phyloP scores from a whole-genome alignment of 2,888 invertebrate genomes.

The Drosophila dives region DNA sequence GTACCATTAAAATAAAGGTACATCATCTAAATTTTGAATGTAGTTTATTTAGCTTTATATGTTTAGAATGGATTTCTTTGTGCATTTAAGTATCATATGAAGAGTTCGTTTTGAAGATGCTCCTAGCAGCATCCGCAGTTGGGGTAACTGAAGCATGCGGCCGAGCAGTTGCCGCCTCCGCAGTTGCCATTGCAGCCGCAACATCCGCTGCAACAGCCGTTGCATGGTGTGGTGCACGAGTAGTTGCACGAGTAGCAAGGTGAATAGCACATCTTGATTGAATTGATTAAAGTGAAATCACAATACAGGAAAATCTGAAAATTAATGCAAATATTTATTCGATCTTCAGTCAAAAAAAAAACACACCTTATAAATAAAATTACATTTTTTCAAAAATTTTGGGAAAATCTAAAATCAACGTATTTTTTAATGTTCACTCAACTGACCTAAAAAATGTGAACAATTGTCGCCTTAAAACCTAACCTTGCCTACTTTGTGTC shows the following conservation, averaged over 20 bases:
- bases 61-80: background rate
- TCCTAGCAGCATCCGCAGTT: conserved; percentile 1
- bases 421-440: background rate
- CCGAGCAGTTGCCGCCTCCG: conserved; percentile 11
- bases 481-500: background rate
- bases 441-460: background rate
- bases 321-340: background rate
- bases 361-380: background rate
- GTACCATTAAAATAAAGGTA: background rate
- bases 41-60: background rate
- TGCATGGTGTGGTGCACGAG: conserved; percentile 23
- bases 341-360: background rate
- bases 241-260: conserved; percentile 27
- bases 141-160: conserved; percentile 2
- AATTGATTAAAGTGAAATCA: background rate
- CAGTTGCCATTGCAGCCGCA: conserved; percentile 29
- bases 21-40: background rate
- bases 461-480: background rate
- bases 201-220: conserved; percentile 25
- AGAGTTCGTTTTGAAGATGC: background rate
- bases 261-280: conserved; percentile 8
- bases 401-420: background rate
- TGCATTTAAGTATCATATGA: background rate
- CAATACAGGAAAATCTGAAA: background rate
- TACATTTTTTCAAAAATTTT: background rate